phyloP scores from a whole-genome alignment of 2,797 vertebrate species.

The Syngnathus rostellatus region DNA sequence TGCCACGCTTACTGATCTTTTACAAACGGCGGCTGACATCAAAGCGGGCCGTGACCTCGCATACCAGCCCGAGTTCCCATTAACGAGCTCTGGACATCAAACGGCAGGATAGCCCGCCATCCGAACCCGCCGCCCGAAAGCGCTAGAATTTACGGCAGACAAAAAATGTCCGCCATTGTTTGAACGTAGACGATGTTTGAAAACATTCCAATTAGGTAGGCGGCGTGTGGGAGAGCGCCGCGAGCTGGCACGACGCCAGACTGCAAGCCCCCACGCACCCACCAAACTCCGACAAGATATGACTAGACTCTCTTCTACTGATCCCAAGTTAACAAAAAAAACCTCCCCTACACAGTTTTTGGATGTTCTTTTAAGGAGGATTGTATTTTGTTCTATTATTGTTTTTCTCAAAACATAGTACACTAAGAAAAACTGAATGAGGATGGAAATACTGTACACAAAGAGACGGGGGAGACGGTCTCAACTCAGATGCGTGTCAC shows the following conservation, averaged over 20 bases:
- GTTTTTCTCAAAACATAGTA: too few species aligned
- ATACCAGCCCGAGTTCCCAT: constrained; percentile 63
- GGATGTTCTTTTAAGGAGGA: too few species aligned
- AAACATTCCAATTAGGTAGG: constrained; percentile 56
- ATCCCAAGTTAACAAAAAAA: too few species aligned
- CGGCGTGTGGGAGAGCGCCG: constrained; percentile 50
- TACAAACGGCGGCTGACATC: constrained; percentile 41
- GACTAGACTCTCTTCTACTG: background rate
- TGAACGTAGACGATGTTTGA: constrained; percentile 43
- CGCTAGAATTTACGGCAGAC: constrained; percentile 39
- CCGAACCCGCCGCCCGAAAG: constrained; percentile 27
- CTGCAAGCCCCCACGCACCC: constrained; percentile 42
- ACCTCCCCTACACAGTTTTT: too few species aligned
- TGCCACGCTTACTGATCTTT: constrained; percentile 45
- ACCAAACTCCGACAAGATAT: constrained; percentile 33
- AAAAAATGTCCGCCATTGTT: constrained; percentile 41
- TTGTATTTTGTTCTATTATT: too few species aligned
- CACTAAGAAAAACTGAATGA: too few species aligned
- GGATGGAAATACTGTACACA: too few species aligned
- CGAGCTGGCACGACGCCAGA: constrained; percentile 33
- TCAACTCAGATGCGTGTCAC: too few species aligned
- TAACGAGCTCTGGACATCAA: constrained; percentile 65
- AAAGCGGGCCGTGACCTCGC: constrained; percentile 62
- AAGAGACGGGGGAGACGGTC: too few species aligned
- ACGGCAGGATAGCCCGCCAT: constrained; percentile 43